A percentile compares a stretch with the other conserved stretches of the same genome.
Evolutionary conservation across 1,140 invertebrate genomes (phyloP).

Genomic region (Vollenhovia emeryi): DNA sequence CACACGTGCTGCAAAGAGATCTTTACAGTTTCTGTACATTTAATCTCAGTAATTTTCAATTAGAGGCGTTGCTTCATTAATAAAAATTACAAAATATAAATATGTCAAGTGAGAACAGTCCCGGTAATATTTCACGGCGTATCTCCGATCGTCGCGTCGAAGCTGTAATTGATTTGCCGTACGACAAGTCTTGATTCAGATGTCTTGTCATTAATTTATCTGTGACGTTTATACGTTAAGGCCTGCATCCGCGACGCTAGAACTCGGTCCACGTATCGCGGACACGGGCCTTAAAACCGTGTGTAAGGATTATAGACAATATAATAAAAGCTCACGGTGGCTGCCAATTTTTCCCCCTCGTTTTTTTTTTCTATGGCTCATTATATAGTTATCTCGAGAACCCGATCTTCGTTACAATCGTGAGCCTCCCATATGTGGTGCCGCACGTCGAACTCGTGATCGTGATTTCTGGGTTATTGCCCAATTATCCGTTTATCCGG

Average conservation of each 20-base stretch:
- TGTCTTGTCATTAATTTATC: constrained; percentile 40
- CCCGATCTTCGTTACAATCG: constrained; percentile 61
- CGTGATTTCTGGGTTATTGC: constrained; percentile 67
- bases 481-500: constrained; percentile 68
- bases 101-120: neutral
- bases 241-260: too few species aligned
- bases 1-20: neutral
- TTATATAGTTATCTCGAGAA: constrained; percentile 57
- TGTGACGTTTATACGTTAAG: neutral
- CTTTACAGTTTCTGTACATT: neutral
- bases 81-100: neutral
- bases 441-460: constrained; percentile 65
- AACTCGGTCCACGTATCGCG: too few species aligned
- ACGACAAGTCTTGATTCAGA: constrained; percentile 6
- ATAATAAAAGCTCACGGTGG: neutral
- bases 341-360: neutral
- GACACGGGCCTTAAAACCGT: too few species aligned
- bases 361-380: constrained; percentile 32
- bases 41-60: constrained; percentile 2
- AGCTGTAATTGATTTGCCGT: constrained; percentile 36
- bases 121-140: constrained; percentile 18
- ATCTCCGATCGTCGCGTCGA: neutral
- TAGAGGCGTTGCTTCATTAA: neutral
- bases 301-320: neutral
- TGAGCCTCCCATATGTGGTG: constrained; percentile 68